Conservation (phyloP, 2,888 invertebrate species). For the Autographa pulchrina region DNA sequence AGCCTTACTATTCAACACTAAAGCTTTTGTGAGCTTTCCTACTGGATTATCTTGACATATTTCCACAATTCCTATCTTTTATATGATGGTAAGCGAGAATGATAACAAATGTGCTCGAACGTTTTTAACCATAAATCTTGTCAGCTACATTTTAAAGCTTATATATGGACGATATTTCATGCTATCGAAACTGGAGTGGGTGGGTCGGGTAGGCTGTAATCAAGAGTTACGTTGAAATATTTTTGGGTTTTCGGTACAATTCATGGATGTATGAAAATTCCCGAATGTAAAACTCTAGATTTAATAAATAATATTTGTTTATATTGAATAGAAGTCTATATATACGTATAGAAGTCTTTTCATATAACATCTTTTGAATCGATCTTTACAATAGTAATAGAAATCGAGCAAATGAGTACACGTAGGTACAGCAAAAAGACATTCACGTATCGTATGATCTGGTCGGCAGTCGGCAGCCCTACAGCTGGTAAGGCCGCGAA, state of each 20-base stretch:
- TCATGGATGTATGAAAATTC: neutral
- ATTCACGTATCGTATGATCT: constrained; percentile 28
- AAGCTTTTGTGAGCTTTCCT: constrained; percentile 19
- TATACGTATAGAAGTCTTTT: neutral
- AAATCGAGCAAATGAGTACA: constrained; percentile 27
- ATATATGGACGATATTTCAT: constrained; percentile 14
- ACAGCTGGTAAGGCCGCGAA: constrained; percentile 44
- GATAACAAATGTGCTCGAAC: constrained; percentile 39
- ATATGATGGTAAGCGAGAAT: constrained; percentile 22
- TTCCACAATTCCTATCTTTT: constrained; percentile 35
- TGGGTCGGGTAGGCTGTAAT: constrained; percentile 17
- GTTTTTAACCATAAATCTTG: constrained; percentile 27
- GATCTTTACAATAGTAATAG: constrained; percentile 14
- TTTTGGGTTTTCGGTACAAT: neutral
- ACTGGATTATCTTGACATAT: constrained; percentile 23
- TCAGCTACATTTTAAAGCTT: constrained; percentile 28
- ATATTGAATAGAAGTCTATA: too few species aligned
- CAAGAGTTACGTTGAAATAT: constrained; percentile 9
- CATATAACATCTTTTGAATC: neutral
- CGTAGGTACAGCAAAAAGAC: constrained; percentile 31
- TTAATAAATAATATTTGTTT: neutral
- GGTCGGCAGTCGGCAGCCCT: constrained; percentile 53
- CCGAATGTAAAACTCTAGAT: neutral
- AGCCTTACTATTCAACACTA: neutral
- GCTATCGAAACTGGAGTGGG: constrained; percentile 16